Evolutionary conservation across 2,113 vertebrate genomes (phyloP).

Genomic region (Gallinago undulata): DNA sequence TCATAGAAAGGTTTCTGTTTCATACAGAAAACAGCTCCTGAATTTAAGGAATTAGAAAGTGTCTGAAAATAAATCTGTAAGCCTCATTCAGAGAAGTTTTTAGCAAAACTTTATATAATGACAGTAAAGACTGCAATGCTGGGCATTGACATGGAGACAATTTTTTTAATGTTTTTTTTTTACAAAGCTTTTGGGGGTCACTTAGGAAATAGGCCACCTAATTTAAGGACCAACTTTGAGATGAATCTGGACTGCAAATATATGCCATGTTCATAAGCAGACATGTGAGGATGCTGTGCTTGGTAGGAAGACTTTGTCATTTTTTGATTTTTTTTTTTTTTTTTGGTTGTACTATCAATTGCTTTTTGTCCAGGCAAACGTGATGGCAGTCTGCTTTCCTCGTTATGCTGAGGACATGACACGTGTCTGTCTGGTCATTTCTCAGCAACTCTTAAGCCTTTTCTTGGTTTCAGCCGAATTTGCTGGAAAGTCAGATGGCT

Average conservation of each 20-base stretch:
- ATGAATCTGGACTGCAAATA: not conserved
- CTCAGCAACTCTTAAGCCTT: not conserved
- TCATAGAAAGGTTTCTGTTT: not conserved
- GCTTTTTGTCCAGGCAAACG: not conserved
- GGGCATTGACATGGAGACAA: not conserved
- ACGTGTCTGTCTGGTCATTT: not conserved
- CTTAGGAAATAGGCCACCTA: not conserved
- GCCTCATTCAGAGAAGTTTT: not conserved
- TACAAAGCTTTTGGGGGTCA: not conserved
- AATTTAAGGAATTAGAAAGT: not conserved
- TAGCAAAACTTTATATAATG: not conserved
- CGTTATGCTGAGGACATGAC: accelerated
- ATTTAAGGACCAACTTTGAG: not conserved
- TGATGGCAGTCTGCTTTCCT: not conserved
- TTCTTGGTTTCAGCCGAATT: not conserved
- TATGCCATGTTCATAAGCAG: not conserved
- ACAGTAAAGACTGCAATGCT: not conserved
- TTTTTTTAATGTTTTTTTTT: not conserved
- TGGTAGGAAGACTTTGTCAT: not conserved
- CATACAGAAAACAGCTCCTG: not conserved
- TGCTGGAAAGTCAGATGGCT: not conserved
- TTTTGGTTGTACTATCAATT: not conserved
- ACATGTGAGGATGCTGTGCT: accelerated
- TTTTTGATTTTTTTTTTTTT: not conserved
- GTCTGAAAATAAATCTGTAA: not conserved